Percentiles rank a stretch among this genome's conserved stretches.
These are phyloP conservation scores for Mizuhopecten yessoensis DNA, from an alignment of 1,140 invertebrate genomes.

Conservation along the genomic window DNA sequence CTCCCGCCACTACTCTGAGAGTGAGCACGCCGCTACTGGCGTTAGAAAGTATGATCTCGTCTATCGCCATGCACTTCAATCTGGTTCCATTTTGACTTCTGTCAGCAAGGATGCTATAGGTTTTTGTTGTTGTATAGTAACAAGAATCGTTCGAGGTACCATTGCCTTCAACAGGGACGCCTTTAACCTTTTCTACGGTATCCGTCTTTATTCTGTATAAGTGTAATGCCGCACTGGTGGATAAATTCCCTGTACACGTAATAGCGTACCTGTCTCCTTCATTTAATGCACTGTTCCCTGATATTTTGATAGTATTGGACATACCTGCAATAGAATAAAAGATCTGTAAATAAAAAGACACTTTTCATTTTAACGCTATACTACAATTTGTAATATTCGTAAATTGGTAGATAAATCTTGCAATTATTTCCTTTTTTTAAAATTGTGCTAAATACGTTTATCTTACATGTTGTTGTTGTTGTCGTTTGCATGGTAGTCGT, in stretches of 20 bases:
- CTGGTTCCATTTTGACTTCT: slow-evolving; percentile 5
- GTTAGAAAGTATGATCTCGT: neutral
- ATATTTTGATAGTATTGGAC: neutral
- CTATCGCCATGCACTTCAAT: neutral
- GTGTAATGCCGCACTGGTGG: neutral
- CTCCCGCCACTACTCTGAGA: neutral
- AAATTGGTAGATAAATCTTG: neutral
- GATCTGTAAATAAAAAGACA: neutral
- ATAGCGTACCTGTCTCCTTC: neutral
- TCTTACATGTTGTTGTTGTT: no score
- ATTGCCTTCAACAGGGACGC: neutral
- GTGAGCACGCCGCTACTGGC: neutral
- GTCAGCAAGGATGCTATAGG: neutral
- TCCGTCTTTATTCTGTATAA: neutral
- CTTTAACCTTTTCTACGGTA: neutral
- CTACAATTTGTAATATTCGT: neutral
- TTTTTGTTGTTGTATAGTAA: neutral
- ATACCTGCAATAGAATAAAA: neutral
- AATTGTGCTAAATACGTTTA: neutral
- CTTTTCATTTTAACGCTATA: neutral
- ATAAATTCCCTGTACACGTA: neutral
- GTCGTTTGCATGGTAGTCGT: no score
- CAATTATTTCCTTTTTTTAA: no score
- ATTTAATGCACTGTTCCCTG: neutral
- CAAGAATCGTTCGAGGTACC: neutral